Percentiles rank a stretch among this genome's conserved stretches.
Evolutionary conservation across 2,797 vertebrate genomes (phyloP).

Genomic region (Myotis planiceps): DNA sequence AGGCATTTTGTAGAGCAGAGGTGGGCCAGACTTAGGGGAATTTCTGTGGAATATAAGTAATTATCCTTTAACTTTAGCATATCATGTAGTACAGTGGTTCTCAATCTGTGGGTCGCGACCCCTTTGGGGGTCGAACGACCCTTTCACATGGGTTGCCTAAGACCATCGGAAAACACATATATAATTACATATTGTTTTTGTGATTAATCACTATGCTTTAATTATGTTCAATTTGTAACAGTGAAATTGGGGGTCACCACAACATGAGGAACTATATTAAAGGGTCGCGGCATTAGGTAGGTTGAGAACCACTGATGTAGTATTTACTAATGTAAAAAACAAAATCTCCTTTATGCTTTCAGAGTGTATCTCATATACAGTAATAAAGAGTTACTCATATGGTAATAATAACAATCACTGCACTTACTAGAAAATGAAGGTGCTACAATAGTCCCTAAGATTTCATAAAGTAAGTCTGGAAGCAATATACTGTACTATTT

Average conservation of each 20-base stretch:
- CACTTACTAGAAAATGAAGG: not conserved
- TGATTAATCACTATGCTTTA: too few species aligned
- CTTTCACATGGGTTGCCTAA: too few species aligned
- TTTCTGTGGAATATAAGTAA: not conserved
- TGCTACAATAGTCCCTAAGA: not conserved
- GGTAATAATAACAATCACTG: not conserved
- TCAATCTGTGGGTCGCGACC: too few species aligned
- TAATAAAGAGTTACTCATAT: not conserved
- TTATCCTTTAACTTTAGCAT: not conserved
- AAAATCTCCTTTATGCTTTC: not conserved
- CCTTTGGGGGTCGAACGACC: too few species aligned
- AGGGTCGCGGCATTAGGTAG: too few species aligned
- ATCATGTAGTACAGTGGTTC: not conserved
- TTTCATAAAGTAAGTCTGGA: not conserved
- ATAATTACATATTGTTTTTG: too few species aligned
- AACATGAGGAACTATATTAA: too few species aligned
- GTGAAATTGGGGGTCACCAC: too few species aligned
- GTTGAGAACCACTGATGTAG: not conserved
- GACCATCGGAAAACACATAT: too few species aligned
- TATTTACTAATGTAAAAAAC: not conserved
- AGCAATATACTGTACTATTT: not conserved
- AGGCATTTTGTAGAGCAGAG: not conserved
- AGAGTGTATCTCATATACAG: not conserved
- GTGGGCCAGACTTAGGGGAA: not conserved
- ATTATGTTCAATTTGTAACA: too few species aligned